phyloP scores from a whole-genome alignment of 2,113 vertebrate genomes.

The Phylloscopus trochilus region DNA sequence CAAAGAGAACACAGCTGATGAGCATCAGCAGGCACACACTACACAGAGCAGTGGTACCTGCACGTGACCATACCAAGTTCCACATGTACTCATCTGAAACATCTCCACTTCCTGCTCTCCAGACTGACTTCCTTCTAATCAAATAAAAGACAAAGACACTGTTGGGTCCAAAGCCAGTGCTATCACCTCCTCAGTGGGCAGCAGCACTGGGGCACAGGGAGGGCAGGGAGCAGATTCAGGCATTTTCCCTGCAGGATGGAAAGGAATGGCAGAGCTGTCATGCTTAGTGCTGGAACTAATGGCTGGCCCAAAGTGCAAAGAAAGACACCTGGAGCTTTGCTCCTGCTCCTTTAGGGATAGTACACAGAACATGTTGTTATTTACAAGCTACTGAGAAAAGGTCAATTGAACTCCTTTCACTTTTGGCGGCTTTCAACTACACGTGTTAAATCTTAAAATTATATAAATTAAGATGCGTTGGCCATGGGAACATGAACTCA shows the following conservation, averaged over 20 bases:
- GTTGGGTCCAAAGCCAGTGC: accelerated
- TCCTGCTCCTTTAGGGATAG: background rate
- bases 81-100: accelerated
- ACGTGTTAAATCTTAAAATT: background rate
- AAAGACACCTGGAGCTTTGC: background rate
- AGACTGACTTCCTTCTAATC: background rate
- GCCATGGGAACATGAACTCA: background rate
- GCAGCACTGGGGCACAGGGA: background rate
- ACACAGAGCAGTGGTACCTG: background rate
- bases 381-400: background rate
- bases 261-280: background rate
- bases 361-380: background rate
- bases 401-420: background rate
- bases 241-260: background rate
- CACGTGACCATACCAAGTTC: background rate
- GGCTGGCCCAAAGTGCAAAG: background rate
- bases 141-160: background rate
- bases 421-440: background rate
- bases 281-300: background rate
- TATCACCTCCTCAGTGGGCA: background rate
- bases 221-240: background rate
- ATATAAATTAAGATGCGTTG: background rate
- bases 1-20: accelerated
- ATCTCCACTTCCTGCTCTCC: background rate
- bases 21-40: background rate